Conservation (phyloP, 1,140 invertebrate species). For the Homarus americanus region DNA sequence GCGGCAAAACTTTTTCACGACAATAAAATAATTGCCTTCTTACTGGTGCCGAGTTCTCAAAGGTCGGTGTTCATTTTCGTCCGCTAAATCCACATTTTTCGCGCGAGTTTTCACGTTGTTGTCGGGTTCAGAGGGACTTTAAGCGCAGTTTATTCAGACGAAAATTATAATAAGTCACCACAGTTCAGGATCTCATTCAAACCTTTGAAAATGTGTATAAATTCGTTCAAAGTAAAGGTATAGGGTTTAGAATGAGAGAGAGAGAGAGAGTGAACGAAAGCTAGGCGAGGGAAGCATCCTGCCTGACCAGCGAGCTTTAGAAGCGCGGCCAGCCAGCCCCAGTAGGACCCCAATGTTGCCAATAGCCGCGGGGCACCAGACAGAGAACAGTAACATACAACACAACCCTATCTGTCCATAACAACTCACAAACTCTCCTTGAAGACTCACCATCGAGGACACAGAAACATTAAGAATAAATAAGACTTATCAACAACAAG, state of each 20-base stretch:
- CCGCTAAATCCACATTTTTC: not conserved
- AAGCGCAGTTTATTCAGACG: not conserved
- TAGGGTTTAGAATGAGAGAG: not conserved
- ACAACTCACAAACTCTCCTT: not conserved
- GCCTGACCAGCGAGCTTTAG: not conserved
- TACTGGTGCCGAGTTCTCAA: slow-evolving; percentile 45
- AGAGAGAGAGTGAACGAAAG: not conserved
- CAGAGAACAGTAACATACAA: not conserved
- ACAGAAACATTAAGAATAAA: not conserved
- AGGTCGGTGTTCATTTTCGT: not conserved
- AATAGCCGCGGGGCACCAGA: not conserved
- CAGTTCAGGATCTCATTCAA: no score
- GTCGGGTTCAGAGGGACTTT: not conserved
- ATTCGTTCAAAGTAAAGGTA: no score
- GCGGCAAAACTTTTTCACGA: slow-evolving; percentile 64
- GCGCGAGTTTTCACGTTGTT: not conserved
- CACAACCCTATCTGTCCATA: no score
- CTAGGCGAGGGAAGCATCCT: not conserved
- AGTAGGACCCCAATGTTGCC: not conserved
- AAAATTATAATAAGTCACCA: no score
- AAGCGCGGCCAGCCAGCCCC: slow-evolving; percentile 2
- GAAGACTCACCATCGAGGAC: not conserved
- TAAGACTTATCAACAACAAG: not conserved
- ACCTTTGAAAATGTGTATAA: no score
- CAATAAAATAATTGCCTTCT: slow-evolving; percentile 66